Evolutionary conservation across 2,797 vertebrate genomes (phyloP).

Genomic region (Propithecus perrieri): DNA sequence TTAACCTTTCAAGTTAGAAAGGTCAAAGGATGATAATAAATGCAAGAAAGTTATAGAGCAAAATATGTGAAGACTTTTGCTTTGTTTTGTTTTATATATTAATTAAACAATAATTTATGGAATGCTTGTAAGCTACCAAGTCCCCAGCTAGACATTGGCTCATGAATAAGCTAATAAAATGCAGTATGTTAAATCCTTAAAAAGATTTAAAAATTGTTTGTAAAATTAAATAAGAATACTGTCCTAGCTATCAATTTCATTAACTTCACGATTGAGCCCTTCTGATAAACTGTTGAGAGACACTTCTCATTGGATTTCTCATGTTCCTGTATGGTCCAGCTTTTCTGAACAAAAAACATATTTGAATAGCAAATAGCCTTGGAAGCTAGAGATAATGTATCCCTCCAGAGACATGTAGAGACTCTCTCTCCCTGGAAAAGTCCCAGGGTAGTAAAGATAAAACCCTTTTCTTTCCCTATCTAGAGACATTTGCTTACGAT

Average conservation of each 20-base stretch:
- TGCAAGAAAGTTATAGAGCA: background rate
- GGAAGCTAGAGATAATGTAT: background rate
- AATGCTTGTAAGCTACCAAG: background rate
- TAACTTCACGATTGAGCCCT: background rate
- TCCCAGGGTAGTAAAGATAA: background rate
- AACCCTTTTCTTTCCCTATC: background rate
- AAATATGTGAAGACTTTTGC: background rate
- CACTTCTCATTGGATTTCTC: background rate
- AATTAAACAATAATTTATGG: background rate
- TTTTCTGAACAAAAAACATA: background rate
- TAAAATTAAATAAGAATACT: background rate
- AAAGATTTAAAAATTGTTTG: background rate
- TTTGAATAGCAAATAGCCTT: background rate
- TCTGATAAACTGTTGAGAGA: background rate
- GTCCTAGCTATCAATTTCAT: background rate
- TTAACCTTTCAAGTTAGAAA: conserved; percentile 18
- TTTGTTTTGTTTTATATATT: background rate
- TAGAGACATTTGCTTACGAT: background rate
- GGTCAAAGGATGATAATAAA: background rate
- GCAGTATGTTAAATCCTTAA: background rate
- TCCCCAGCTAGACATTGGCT: background rate
- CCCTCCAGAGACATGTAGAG: background rate
- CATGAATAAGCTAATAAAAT: background rate
- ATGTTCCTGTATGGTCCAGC: background rate
- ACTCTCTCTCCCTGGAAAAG: background rate